Base-by-base conservation (phyloP, 2,797 vertebrate genomes). In the Eleutherodactylus coqui region DNA sequence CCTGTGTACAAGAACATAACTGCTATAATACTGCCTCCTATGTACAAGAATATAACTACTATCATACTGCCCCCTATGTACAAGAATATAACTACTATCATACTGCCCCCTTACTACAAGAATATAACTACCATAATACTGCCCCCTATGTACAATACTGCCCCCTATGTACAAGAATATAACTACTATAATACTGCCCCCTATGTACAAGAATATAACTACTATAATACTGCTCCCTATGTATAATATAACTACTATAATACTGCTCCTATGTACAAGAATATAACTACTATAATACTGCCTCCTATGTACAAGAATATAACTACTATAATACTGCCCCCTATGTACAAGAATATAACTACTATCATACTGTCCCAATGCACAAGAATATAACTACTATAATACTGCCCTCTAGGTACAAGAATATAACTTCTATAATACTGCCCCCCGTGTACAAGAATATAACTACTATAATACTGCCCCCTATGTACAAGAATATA, bases 331-430 rank as follows among this genome's bases (percentile, higher is more conserved):
- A 70, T 70, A 41, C 67, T 41, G 67, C 67, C 4, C n/a, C 67
- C 67, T 70, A 70, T 70, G 19, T 70, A 70, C 67, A 70, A 41
- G 67, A 41, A 70, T 70, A 70, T 38, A 70, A 70, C 67, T 70
- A 70, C 67, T 70, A 70, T 70, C 38, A 70, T 70, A 69, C 67
- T 69, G 67, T 36, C 6, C 34, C 64, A 36, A 67, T 67, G n/a
- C 32, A 32, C 58, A 62, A 32, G 58, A 62, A 29, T 62, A 29
- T 29, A 62, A 62, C 58, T 62, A 62, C 58, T 62, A 62, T 62
- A 62, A 62, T 62, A 62, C 58, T 62, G 58, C 58, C 3, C n/a
- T n/a, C 55, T n/a, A 62, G 29, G 58, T 62, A 32, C 27, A 62
- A 32, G 58, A 62, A 62, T 62, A 62, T 62, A 62, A 62, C 58